Evolutionary conservation across 2,797 vertebrate genomes (phyloP), one percentile per base, ranked within the genome.

Genomic region (Falco berigora): DNA sequence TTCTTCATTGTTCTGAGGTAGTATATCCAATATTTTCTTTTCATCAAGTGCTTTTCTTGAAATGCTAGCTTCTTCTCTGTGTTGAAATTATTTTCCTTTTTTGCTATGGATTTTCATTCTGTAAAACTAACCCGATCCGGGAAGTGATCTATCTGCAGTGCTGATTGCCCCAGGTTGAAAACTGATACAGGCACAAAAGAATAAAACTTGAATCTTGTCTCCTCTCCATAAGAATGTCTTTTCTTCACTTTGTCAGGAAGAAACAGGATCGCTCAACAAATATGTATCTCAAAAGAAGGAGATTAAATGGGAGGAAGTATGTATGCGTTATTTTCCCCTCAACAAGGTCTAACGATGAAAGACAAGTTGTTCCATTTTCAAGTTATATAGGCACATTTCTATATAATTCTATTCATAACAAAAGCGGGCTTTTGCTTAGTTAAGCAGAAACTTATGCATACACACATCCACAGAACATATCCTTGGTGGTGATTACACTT

Each of bases 301-400:
- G 32, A 83, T 59, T 42, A 62, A 61, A 77, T 23, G 9, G 13
- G n/a, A 56, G 13, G 10, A 87, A 82, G 6, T 30, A 52, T 12
- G 4, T 56, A 63, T 0, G 0, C 44, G 12, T 3, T 58, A 32
- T 73, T 42, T 44, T 58, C 38, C 11, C 23, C 24, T 17, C 4
- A 5, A 76, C 5, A 76, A 68, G 28, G 40, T 16, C 32, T 82
- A 80, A 47, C 20, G 81, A 46, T 69, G 34, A 47, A 85, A 76
- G 32, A 76, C 10, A 81, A n/a, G 2, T 13, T 73, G 8, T 79
- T 72, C 14, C 23, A 61, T 85, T 86, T 85, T 88, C 30, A 77
- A 64, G 24, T 69, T 81, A 27, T 19, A 27, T n/a, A 30, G 52
- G 6, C 34, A 84, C 4, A 72, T 84, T 86, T 91, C 24, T 68